phyloP scores from a whole-genome alignment of 2,888 invertebrate genomes.

The Cryptops parisi region DNA sequence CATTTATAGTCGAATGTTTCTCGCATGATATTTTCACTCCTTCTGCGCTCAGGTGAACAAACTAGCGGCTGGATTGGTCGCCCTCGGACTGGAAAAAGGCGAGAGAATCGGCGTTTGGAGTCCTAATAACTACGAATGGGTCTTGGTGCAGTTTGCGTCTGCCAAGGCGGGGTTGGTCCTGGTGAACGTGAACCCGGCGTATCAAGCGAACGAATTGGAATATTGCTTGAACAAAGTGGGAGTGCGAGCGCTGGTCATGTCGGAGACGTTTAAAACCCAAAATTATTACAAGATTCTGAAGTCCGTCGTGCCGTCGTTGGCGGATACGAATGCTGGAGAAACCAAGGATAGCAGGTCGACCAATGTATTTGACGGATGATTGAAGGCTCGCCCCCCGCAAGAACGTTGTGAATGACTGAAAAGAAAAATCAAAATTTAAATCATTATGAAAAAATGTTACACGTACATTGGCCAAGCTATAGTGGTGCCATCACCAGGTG shows the following conservation, averaged over 20 bases:
- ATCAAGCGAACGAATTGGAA: slow-evolving; percentile 50
- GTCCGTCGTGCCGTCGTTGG: slow-evolving; percentile 38
- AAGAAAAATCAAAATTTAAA: too few relatives aligned
- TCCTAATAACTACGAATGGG: slow-evolving; percentile 64
- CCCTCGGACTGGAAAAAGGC: slow-evolving; percentile 50
- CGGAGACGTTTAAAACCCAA: slow-evolving; percentile 45
- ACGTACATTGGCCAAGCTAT: too few relatives aligned
- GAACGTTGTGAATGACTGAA: too few relatives aligned
- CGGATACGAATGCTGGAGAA: background rate
- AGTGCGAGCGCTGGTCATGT: slow-evolving; percentile 49
- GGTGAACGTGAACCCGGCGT: slow-evolving; percentile 63
- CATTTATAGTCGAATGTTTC: too few relatives aligned
- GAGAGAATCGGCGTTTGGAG: slow-evolving; percentile 67
- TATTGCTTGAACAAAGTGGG: slow-evolving; percentile 56
- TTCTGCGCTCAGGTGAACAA: too few relatives aligned
- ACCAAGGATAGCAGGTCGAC: background rate
- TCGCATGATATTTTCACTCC: too few relatives aligned
- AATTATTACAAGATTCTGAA: slow-evolving; percentile 51
- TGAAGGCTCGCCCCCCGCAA: too few relatives aligned
- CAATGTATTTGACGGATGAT: too few relatives aligned
- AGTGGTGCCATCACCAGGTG: too few relatives aligned
- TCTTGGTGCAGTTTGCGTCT: slow-evolving; percentile 51
- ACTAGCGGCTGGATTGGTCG: slow-evolving; percentile 53
- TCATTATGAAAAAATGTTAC: too few relatives aligned
- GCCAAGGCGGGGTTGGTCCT: slow-evolving; percentile 55